Conservation (phyloP, 2,888 invertebrate genomes). For the Drosophila austrosaltans region DNA sequence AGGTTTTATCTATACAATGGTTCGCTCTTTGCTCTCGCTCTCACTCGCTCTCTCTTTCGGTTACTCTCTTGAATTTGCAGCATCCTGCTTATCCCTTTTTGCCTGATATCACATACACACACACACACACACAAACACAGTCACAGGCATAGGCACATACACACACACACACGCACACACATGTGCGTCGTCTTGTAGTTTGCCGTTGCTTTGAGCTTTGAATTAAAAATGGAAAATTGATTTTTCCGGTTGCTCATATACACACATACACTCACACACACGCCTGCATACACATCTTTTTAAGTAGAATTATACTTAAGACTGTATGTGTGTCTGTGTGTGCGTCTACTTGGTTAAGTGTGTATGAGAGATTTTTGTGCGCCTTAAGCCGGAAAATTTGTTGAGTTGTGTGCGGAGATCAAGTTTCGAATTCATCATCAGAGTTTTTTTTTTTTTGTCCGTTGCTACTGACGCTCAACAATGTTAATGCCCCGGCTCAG, state of each 20-base stretch:
- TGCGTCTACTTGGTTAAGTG: conserved; percentile 13
- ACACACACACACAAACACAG: conserved; percentile 14
- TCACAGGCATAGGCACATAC: conserved; percentile 13
- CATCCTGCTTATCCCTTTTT: conserved; percentile 76
- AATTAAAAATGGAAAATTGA: conserved; percentile 83
- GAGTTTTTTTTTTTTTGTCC: conserved; percentile 12
- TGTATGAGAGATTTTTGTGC: conserved; percentile 5
- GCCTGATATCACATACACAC: conserved; percentile 46
- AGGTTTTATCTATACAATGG: conserved; percentile 55
- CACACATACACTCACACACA: conserved; percentile 31
- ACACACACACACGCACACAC: conserved; percentile 28
- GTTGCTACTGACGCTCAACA: conserved; percentile 83
- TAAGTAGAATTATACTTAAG: conserved; percentile 18
- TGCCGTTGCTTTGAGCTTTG: conserved; percentile 64
- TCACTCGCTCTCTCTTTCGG: conserved; percentile 42
- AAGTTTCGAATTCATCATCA: background rate
- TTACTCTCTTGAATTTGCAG: conserved; percentile 45
- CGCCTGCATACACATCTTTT: conserved; percentile 11
- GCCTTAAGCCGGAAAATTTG: conserved; percentile 27
- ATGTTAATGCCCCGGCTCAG: conserved; percentile 95
- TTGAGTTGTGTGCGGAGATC: background rate
- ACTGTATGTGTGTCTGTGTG: conserved; percentile 28
- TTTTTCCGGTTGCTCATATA: conserved; percentile 80
- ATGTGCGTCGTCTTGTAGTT: conserved; percentile 36
- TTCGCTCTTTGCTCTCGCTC: conserved; percentile 8